Evolutionary conservation across 1,140 invertebrate species (phyloP), one percentile per base, ranked within the genome.

Genomic region (Trialeurodes vaporariorum): DNA sequence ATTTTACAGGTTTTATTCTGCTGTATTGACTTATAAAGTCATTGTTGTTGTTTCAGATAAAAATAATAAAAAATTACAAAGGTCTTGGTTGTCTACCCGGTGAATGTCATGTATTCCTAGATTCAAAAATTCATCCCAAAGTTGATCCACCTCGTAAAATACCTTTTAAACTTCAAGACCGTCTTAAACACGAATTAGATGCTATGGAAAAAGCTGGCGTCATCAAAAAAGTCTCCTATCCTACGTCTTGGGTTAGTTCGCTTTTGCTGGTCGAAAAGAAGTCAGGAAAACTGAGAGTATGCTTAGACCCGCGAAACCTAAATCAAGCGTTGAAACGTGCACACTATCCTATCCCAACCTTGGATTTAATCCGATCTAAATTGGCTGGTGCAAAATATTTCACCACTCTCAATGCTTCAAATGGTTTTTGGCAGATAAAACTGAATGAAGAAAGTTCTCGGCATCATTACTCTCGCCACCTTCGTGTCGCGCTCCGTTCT

Each of bases 231-330:
- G 73, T 75, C 23, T 63, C 70, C 17, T 70, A 73, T 62, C 75
- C 78, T 5, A 78, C 80, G 0, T 77, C 80, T 40, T 83, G 80
- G 79, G 78, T 82, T 0, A 78, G 77, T 70, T 71, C 74, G 24
- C 69, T 80, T 27, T 78, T 80, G 1, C 70, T 81, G 21, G 77
- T 80, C 22, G 71, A 75, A 66, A 82, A 82, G 76, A 69, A 71
- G 25, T 76, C 80, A 72, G 75, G 75, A 49, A 69, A 76, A 34
- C 61, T 82, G 13, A 69, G n/a, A n/a, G n/a, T n/a, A n/a, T n/a
- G n/a, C n/a, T n/a, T n/a, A n/a, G n/a, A n/a, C n/a, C n/a, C n/a
- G 81, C 63, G 73, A 59, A 76, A 81, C 63, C 72, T 83, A 64
- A 83, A 84, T 73, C 75, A 74, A 69, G 71, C 70, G 17, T 77